Evolutionary conservation across 2,888 invertebrate species (phyloP).

Genomic region (Ormia ochracea): DNA sequence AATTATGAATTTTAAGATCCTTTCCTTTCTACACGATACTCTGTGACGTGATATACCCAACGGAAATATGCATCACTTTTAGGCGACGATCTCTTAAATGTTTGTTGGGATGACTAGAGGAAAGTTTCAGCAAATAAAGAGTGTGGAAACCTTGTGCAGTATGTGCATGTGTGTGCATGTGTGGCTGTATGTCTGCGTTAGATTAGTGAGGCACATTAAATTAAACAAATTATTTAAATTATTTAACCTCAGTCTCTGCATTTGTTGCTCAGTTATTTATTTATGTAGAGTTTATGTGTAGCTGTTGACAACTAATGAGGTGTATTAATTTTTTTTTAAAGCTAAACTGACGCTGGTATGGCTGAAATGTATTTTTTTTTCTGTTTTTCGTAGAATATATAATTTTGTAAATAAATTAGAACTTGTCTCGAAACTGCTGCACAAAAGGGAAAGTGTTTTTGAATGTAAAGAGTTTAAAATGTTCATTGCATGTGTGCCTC

Average conservation of each 20-base stretch:
- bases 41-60: too few relatives aligned
- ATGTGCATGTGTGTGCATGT: not conserved
- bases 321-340: slow-evolving; percentile 27
- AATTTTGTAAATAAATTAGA: too few relatives aligned
- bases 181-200: slow-evolving; percentile 38
- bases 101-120: not conserved
- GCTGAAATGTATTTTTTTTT: not conserved
- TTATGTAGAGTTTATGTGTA: slow-evolving; percentile 33
- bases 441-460: too few relatives aligned
- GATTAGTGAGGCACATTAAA: slow-evolving; percentile 63
- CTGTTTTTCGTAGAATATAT: too few relatives aligned
- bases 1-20: too few relatives aligned
- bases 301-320: slow-evolving; percentile 45
- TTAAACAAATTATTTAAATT: slow-evolving; percentile 63
- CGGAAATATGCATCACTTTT: too few relatives aligned
- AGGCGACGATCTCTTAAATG: too few relatives aligned
- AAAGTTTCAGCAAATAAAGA: not conserved
- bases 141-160: too few relatives aligned
- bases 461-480: too few relatives aligned
- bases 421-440: too few relatives aligned
- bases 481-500: too few relatives aligned
- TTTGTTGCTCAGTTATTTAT: slow-evolving; percentile 29
- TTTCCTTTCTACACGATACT: too few relatives aligned
- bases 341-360: not conserved
- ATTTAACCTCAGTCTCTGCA: slow-evolving; percentile 41